phyloP scores from a whole-genome alignment of 2,888 invertebrate species.

The Drosophila colorata region DNA sequence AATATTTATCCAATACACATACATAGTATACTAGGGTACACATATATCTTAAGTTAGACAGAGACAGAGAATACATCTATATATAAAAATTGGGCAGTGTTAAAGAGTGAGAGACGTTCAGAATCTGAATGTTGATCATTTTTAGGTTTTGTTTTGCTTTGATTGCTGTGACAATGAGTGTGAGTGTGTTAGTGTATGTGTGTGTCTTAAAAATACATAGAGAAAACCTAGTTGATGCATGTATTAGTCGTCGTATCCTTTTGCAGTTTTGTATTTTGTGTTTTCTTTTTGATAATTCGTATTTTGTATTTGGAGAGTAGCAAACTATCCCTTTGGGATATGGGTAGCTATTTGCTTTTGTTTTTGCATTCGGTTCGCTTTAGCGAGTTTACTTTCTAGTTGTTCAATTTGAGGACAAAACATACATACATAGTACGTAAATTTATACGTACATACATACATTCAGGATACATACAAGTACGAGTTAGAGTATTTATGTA shows the following conservation, averaged over 20 bases:
- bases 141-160: constrained; percentile 37
- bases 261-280: constrained; percentile 27
- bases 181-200: constrained; percentile 7
- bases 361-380: constrained; percentile 26
- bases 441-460: constrained; percentile 41
- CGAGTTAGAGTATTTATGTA: constrained; percentile 39
- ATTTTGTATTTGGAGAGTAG: constrained; percentile 29
- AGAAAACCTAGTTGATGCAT: constrained; percentile 55
- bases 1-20: constrained; percentile 75
- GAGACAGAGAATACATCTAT: constrained; percentile 76
- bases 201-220: constrained; percentile 59
- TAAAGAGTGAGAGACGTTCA: constrained; percentile 67
- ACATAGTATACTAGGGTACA: constrained; percentile 58
- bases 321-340: constrained; percentile 41
- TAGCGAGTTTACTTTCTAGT: constrained; percentile 24
- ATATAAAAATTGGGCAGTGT: constrained; percentile 61
- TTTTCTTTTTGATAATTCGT: constrained; percentile 26
- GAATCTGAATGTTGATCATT: constrained; percentile 71
- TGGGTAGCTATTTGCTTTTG: constrained; percentile 30
- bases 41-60: constrained; percentile 75
- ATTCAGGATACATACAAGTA: constrained; percentile 43
- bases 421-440: constrained; percentile 54
- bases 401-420: constrained; percentile 68
- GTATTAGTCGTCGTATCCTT: constrained; percentile 42
- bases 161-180: constrained; percentile 19